Evolutionary conservation across 2,113 vertebrate species (phyloP).

Genomic region (Morone saxatilis): DNA sequence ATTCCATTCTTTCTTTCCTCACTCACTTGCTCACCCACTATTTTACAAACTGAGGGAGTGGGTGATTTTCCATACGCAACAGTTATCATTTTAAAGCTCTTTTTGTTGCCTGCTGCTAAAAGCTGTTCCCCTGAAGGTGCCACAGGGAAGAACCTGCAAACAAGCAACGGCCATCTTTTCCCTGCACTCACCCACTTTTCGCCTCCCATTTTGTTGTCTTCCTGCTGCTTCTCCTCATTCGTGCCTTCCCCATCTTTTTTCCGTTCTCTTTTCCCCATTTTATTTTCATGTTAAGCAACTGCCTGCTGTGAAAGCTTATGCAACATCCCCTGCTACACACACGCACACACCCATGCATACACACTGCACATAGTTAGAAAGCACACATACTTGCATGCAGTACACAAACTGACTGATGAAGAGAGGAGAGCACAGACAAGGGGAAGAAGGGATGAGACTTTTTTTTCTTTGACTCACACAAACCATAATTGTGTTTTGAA

Average conservation of each 20-base stretch:
- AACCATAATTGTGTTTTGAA: conserved; percentile 23
- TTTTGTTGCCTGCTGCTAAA: conserved; percentile 40
- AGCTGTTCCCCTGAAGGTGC: conserved; percentile 34
- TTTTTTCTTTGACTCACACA: background rate
- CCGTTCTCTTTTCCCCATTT: conserved; percentile 45
- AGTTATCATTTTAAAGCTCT: conserved; percentile 35
- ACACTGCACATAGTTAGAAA: background rate
- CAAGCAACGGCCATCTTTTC: conserved; percentile 27
- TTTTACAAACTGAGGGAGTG: background rate
- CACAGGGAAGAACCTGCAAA: conserved; percentile 44
- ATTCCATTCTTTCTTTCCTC: background rate
- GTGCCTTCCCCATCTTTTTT: conserved; percentile 24
- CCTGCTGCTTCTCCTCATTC: conserved; percentile 40
- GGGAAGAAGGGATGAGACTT: background rate
- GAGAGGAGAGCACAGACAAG: background rate
- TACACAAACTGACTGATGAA: conserved; percentile 4
- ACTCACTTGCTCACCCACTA: background rate
- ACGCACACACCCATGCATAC: background rate
- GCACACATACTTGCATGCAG: background rate
- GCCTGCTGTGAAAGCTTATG: conserved; percentile 61
- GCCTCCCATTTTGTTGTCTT: conserved; percentile 43
- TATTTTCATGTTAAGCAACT: conserved; percentile 49
- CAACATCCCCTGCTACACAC: conserved; percentile 25
- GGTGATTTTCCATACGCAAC: conserved; percentile 29
- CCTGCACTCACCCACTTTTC: conserved; percentile 20